Base-by-base conservation (phyloP, 2,888 invertebrate genomes). In the Augiades crinisus region DNA sequence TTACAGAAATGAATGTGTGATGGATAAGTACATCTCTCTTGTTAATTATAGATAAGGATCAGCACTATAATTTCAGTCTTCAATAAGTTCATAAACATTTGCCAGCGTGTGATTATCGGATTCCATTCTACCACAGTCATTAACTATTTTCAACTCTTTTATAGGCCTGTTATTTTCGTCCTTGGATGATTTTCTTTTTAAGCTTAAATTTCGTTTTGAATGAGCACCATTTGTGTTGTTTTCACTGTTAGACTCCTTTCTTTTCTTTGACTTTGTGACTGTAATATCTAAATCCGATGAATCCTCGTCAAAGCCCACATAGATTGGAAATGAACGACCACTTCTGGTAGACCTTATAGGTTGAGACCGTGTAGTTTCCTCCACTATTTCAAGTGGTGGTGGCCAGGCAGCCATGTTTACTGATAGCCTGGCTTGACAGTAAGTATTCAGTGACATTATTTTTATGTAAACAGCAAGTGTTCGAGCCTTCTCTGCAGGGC, bases 301-400 rank as follows among this genome's bases (percentile, higher is more conserved):
- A 53, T 89, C 88, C 65, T 88, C 89, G 75, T 87, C 87, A 65
- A 81, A 81, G 3, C 79, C 84, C 41, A 79, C 74, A 67, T 89
- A 89, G 5, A 83, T 74, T 10, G 89, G 89, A 27, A 81, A 82
- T 12, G 79, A 73, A 1, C 89, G 68, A 0, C 88, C 89, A 65
- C 88, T 87, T 40, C 89, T 75, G 2, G 89, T 89, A 2, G 87
- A 84, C 19, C 88, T 68, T 2, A 77, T 54, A 1, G 88, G 82
- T 56, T 78, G 81, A 8, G 78, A 60, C 59, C 81, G 77, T 2
- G 78, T 72, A 24, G 83, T 71, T 61, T 84, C 83, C 57, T 88
- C 87, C 19, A 86, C 65, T 56, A 88, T 87, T 62, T 87, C 85
- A 41, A 89, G 67, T 12, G 87, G 81, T 31, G 85, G 81, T 2